A percentile compares a stretch with the other conserved stretches of the same genome.
Evolutionary conservation across 37 sponge, comb jelly and placozoan species (phyloP).

Genomic region (Dysidea cf. avara): DNA sequence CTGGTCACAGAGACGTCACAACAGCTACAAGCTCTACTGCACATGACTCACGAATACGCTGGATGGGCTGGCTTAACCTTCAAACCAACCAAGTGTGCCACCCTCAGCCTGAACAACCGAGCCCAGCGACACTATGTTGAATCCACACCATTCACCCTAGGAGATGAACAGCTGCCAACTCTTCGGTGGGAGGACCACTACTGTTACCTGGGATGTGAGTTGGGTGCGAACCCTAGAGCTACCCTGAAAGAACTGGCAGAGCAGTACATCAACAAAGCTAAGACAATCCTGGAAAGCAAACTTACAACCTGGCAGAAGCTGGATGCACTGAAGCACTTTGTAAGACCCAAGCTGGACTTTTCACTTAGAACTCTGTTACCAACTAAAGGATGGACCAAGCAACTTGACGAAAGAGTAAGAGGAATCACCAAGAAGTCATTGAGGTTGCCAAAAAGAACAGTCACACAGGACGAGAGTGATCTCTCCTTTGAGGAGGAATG

Average conservation of each 20-base stretch:
- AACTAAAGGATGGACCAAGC: conserved; percentile 32
- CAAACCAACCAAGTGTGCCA: neutral
- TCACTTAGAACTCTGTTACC: too few relatives aligned
- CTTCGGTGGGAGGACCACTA: neutral
- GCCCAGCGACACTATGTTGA: neutral
- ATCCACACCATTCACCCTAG: neutral
- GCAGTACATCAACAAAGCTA: too few relatives aligned
- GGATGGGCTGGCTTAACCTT: too few relatives aligned
- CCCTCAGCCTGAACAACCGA: neutral
- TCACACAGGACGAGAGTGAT: conserved; percentile 85
- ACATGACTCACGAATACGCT: too few relatives aligned
- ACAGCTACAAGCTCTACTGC: neutral
- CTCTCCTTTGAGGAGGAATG: conserved; percentile 96
- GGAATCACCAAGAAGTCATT: conserved; percentile 7
- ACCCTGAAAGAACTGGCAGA: too few relatives aligned
- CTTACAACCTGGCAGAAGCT: too few relatives aligned
- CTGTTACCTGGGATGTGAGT: neutral
- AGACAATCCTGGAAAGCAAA: too few relatives aligned
- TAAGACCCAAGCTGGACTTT: too few relatives aligned
- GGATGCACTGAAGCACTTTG: too few relatives aligned
- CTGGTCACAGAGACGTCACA: too few relatives aligned
- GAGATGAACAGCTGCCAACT: neutral
- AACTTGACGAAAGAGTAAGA: conserved; percentile 7
- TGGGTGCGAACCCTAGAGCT: neutral
- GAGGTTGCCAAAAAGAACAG: too few relatives aligned